Percentiles rank a stretch among this genome's conserved stretches.
phyloP scores from a whole-genome alignment of 2,113 vertebrate species.

The Microtus pennsylvanicus region DNA sequence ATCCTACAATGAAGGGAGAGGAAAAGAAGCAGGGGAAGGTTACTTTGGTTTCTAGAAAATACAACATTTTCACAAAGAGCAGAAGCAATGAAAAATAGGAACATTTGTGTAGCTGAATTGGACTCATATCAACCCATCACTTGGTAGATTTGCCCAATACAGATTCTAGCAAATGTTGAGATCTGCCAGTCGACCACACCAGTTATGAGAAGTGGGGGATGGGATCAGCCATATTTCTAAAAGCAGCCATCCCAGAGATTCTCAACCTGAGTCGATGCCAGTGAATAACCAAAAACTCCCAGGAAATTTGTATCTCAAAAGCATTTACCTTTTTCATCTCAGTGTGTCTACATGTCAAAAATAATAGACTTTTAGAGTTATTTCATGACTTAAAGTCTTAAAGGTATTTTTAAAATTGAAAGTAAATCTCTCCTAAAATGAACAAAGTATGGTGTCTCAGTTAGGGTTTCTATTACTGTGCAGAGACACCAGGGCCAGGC shows the following conservation, averaged over 20 bases:
- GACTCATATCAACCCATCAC: too few relatives aligned
- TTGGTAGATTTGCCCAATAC: not conserved
- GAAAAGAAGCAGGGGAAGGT: not conserved
- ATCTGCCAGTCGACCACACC: not conserved
- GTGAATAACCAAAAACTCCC: not conserved
- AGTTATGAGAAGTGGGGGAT: not conserved
- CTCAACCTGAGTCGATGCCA: not conserved
- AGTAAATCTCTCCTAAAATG: slow-evolving; percentile 14
- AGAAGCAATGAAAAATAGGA: not conserved
- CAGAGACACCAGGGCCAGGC: not conserved
- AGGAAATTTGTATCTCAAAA: slow-evolving; percentile 5
- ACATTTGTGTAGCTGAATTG: not conserved
- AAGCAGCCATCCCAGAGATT: not conserved
- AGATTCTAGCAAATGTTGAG: not conserved
- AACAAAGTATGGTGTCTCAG: not conserved
- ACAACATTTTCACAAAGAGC: slow-evolving; percentile 14
- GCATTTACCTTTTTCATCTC: not conserved
- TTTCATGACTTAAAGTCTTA: not conserved
- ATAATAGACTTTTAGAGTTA: not conserved
- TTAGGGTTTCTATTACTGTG: not conserved
- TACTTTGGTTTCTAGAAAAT: slow-evolving; percentile 10
- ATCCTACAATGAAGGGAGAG: not conserved
- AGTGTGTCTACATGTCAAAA: not conserved
- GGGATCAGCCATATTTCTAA: not conserved
- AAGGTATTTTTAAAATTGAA: not conserved